phyloP scores from a whole-genome alignment of 2,113 vertebrate genomes.

The Sus scrofa region T2T-Sscrofa CM000819.6:115430501-115431000 shows the following conservation, averaged over 20 bases:
- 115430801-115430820: slow-evolving; percentile 41
- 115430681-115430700: background rate
- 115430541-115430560: too few species aligned
- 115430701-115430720: background rate
- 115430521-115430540: too few species aligned
- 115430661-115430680: background rate
- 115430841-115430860: slow-evolving; percentile 52
- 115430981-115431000: background rate
- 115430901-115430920: background rate
- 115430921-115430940: background rate
- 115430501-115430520: too few species aligned
- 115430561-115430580: too few species aligned
- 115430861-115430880: background rate
- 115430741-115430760: background rate
- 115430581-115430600: too few species aligned
- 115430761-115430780: slow-evolving; percentile 24
- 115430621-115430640: too few species aligned
- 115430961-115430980: background rate
- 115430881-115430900: background rate
- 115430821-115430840: slow-evolving; percentile 2
- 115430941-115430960: background rate
- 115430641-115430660: slow-evolving; percentile 21
- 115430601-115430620: too few species aligned
- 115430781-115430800: slow-evolving; percentile 16
- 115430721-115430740: slow-evolving; percentile 14